phyloP scores from a whole-genome alignment of 2,113 vertebrate species.

The Prunella fulvescens region DNA sequence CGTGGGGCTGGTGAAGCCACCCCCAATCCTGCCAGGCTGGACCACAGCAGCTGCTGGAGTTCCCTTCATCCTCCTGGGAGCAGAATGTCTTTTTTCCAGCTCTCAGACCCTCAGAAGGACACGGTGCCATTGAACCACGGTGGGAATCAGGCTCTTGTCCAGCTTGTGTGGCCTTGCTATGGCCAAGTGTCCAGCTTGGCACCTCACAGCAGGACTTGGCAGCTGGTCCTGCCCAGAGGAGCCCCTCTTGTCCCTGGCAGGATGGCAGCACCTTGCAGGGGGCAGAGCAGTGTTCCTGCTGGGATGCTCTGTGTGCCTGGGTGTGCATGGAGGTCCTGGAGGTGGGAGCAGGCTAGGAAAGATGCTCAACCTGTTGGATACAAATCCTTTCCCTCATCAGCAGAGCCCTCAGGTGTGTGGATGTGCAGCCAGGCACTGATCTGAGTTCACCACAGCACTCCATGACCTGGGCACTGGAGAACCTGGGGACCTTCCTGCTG shows the following conservation, averaged over 20 bases:
- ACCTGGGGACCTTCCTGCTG: neutral
- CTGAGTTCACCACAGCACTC: accelerated
- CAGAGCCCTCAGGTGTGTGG: neutral
- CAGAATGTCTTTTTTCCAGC: neutral
- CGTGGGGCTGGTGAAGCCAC: accelerated
- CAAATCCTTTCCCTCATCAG: neutral
- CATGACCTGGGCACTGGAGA: neutral
- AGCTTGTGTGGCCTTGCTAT: neutral
- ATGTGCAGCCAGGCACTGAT: neutral
- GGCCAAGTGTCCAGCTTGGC: neutral
- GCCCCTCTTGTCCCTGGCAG: neutral
- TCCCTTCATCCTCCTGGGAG: neutral
- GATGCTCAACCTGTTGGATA: accelerated
- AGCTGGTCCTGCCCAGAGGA: neutral
- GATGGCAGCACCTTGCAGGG: neutral
- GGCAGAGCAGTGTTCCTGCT: neutral
- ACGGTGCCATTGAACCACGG: accelerated
- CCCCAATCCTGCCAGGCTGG: neutral
- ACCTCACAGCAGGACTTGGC: accelerated
- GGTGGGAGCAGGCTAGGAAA: neutral
- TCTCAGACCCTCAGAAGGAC: neutral
- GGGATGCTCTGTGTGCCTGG: neutral
- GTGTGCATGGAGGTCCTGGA: neutral
- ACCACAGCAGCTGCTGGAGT: accelerated
- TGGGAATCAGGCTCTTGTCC: neutral